Evolutionary conservation across 2,888 invertebrate genomes (phyloP), one percentile per base, ranked within the genome.

Genomic region (Ligdia adustata): DNA sequence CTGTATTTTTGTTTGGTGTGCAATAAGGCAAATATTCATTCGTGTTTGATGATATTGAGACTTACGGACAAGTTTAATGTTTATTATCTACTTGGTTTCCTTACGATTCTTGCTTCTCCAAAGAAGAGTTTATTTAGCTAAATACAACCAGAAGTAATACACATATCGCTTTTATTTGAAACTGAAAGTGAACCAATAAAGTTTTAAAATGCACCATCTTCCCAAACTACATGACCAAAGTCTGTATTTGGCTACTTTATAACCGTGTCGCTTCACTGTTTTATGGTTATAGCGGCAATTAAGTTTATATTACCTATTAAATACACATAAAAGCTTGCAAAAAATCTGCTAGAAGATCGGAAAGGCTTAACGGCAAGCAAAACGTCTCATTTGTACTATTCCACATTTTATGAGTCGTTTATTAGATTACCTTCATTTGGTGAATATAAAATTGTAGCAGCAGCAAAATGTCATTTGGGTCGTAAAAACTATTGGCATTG

Each of bases 381-480:
- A 49, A 49, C 28, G 39, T 43, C 22, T 43, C 28, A 20, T 33
- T 47, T 48, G 22, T 28, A 26, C 43, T 39, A 43, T 29, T 49
- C 24, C 33, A 34, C 20, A 22, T 49, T 49, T 43, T 47, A 41
- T 41, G 11, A 26, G 3, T 26, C 35, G 27, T 40, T 47, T 29
- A 35, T 24, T 47, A 20, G 40, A 34, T 33, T 38, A 38, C 12
- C 14, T 33, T 42, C 33, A 24, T 43, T 40, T 47, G 28, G 41
- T 13, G 26, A 34, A 26, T 24, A 38, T 33, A 38, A 45, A 41
- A 27, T 22, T 34, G 38, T 35, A 48, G 45, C 35, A 18, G 29
- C 39, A 27, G 48, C 54, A 53, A 62, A 62, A 58, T 58, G 41
- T 44, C 62, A 53, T 26, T 22, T 38, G 15, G 13, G 4, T 44